These are phyloP conservation scores for Hippocampus zosterae DNA, from an alignment of 2,113 vertebrate genomes.

Conservation along the genomic window DNA sequence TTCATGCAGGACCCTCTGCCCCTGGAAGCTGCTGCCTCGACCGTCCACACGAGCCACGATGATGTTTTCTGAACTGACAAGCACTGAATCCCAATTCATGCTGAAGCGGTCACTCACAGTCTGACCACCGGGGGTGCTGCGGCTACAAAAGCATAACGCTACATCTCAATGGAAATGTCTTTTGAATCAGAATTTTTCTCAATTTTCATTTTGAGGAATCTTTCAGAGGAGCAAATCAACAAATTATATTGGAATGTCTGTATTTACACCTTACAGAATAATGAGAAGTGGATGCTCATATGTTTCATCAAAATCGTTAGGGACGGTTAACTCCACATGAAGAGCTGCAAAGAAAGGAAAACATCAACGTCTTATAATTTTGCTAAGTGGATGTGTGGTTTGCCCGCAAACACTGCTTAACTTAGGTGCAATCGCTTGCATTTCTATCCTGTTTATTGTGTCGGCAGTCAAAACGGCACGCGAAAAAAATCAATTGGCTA, in stretches of 20 bases:
- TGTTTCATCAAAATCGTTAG: slow-evolving; percentile 61
- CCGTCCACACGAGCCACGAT: slow-evolving; percentile 91
- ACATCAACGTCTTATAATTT: neutral
- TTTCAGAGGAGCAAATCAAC: neutral
- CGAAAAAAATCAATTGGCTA: neutral
- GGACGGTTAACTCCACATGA: slow-evolving; percentile 63
- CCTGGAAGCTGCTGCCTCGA: slow-evolving; percentile 91
- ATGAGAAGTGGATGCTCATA: slow-evolving; percentile 62
- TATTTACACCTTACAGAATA: slow-evolving; percentile 57
- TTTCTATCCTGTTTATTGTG: neutral
- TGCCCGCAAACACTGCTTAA: neutral
- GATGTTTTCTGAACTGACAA: slow-evolving; percentile 86
- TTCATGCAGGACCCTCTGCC: slow-evolving; percentile 90
- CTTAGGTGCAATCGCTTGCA: neutral
- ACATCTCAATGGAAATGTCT: no score
- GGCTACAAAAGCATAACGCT: neutral
- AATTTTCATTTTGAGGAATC: neutral
- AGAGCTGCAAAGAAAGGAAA: slow-evolving; percentile 51
- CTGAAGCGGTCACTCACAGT: slow-evolving; percentile 85
- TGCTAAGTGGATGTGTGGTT: neutral
- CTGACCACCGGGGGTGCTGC: slow-evolving; percentile 82
- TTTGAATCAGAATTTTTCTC: neutral
- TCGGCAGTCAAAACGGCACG: neutral
- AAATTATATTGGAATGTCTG: neutral
- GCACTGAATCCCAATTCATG: slow-evolving; percentile 85